A percentile compares a stretch with the other conserved stretches of the same genome.
These are phyloP conservation scores for Pogonognathellus flavescens DNA, from an alignment of 1,140 invertebrate species.

Conservation along the genomic window DNA sequence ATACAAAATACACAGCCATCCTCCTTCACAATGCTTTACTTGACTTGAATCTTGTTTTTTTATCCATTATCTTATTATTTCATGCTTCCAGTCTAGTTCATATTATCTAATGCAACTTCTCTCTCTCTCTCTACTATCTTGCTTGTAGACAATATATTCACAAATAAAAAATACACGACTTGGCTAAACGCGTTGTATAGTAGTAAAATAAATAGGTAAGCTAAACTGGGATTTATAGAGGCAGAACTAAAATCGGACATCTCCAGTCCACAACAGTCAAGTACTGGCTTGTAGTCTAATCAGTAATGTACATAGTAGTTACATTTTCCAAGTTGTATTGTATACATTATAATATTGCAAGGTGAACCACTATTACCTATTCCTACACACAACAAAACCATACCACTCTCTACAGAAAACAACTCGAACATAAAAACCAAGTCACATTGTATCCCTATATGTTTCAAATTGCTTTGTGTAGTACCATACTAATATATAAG, in stretches of 20 bases:
- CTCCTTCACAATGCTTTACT: slow-evolving; percentile 3
- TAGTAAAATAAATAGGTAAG: neutral
- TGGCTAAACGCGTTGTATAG: neutral
- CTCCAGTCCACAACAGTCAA: slow-evolving; percentile 15
- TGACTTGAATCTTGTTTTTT: slow-evolving; percentile 19
- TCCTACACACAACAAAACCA: neutral
- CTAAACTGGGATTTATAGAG: slow-evolving; percentile 11
- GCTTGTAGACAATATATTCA: neutral
- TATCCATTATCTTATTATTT: neutral
- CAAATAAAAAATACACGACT: slow-evolving; percentile 22
- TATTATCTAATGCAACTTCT: neutral
- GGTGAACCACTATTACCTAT: slow-evolving; percentile 23
- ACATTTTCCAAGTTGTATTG: neutral
- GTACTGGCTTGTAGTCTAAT: slow-evolving; percentile 25
- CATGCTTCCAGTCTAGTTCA: slow-evolving; percentile 11
- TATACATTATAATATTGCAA: slow-evolving; percentile 38
- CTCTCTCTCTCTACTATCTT: neutral
- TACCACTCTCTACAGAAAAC: neutral
- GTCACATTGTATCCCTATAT: neutral
- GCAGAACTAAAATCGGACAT: slow-evolving; percentile 37
- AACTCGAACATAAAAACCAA: neutral
- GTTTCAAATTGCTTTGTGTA: no score
- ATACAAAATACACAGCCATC: slow-evolving; percentile 39
- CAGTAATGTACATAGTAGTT: neutral
- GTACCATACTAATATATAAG: no score